Evolutionary conservation across 2,113 vertebrate genomes (phyloP), one percentile per base, ranked within the genome.

Genomic region (Cervus canadensis): DNA sequence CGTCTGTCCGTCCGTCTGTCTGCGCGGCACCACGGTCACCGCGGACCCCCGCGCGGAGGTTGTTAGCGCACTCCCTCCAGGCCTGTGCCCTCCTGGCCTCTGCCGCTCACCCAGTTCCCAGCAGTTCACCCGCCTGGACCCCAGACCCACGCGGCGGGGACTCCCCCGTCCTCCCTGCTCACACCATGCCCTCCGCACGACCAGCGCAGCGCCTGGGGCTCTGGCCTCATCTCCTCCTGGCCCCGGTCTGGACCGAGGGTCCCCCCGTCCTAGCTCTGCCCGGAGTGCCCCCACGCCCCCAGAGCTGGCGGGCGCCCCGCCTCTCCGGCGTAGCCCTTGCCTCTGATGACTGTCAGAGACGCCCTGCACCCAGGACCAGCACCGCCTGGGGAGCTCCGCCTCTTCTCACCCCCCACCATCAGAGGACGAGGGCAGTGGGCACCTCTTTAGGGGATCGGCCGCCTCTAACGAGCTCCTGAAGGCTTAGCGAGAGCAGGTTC

Each of bases 1-100:
- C 0, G 0, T 71, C 33, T 0, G 3, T 4, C 74, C 1, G 3
- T 28, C 40, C 3, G 25, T 78, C 25, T 1, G 0, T 28, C 45
- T 23, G 76, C 0, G 7, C 1, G 19, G 2, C 48, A 17, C 48
- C 30, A 2, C 1, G 10, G 48, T n/a, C 48, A 43, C 36, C 25
- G 71, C 14, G 21, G 36, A 13, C 36, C 14, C 71, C 71, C 11
- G 5, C 71, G 10, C 21, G 36, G 71, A 40, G 36, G 10, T 23
- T 12, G 48, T 48, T 48, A 48, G 45, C 45, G 9, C 76, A 52
- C 11, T n/a, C 33, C 79, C 43, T 82, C 79, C 30, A 23, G 79
- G 48, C 19, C 48, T 13, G 48, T 1, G 6, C 78, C 30, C 5
- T n/a, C 48, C 79, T 19, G 5, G 5, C 48, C 48, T 52, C 48